Conservation (phyloP, 2,113 vertebrate species). For the Xiphias gladius region DNA sequence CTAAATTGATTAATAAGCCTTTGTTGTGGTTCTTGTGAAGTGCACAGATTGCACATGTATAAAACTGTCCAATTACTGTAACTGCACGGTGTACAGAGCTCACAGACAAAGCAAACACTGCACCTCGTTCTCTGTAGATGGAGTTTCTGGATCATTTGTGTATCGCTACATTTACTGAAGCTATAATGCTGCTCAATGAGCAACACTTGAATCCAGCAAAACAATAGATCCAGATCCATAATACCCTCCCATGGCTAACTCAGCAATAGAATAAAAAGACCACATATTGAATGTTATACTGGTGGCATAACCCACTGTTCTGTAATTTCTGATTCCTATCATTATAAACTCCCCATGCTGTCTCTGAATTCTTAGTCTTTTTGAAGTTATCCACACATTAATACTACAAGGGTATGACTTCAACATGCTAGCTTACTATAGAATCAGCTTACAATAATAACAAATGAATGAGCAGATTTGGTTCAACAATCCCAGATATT, state of each 20-base stretch:
- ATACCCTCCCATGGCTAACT: slow-evolving; percentile 12
- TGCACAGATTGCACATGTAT: slow-evolving; percentile 33
- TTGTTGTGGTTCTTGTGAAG: slow-evolving; percentile 41
- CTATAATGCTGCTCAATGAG: slow-evolving; percentile 40
- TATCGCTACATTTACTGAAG: slow-evolving; percentile 37
- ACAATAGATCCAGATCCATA: slow-evolving; percentile 35
- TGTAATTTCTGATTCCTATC: slow-evolving; percentile 37
- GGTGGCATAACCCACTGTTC: slow-evolving; percentile 36
- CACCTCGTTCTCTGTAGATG: slow-evolving; percentile 28
- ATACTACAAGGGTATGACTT: background rate
- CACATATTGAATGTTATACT: slow-evolving; percentile 30
- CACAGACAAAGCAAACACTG: slow-evolving; percentile 7
- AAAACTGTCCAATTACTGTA: slow-evolving; percentile 47
- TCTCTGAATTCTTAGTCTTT: slow-evolving; percentile 35
- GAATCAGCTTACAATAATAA: background rate
- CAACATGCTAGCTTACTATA: background rate
- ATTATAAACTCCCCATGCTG: slow-evolving; percentile 22
- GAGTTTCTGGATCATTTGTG: slow-evolving; percentile 21
- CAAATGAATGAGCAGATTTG: background rate
- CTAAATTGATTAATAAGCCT: slow-evolving; percentile 41
- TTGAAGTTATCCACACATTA: slow-evolving; percentile 50
- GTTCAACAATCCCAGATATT: background rate
- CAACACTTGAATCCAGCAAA: slow-evolving; percentile 43
- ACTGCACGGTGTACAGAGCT: slow-evolving; percentile 1
- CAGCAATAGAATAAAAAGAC: slow-evolving; percentile 20